Evolutionary conservation across 2,888 invertebrate species (phyloP).

Genomic region (Emmelina monodactyla): DNA sequence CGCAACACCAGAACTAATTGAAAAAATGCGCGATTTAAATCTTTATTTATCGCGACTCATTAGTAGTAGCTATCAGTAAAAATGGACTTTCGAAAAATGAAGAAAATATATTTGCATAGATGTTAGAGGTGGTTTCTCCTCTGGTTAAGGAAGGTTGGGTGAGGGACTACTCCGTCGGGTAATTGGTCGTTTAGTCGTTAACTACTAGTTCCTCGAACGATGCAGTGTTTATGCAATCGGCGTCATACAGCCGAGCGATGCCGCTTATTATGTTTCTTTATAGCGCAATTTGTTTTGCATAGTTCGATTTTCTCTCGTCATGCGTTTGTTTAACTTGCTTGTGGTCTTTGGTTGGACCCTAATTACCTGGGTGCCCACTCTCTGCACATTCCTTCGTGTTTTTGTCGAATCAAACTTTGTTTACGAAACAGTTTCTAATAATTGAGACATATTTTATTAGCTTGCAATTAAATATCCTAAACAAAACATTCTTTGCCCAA

Average conservation of each 20-base stretch:
- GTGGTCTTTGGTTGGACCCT: too few relatives aligned
- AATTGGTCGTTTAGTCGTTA: neutral
- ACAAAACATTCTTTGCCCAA: too few relatives aligned
- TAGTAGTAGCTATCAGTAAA: conserved; percentile 1
- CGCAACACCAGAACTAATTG: neutral
- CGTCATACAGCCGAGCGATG: conserved; percentile 20
- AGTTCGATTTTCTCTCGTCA: conserved; percentile 1
- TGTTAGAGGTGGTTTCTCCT: conserved; percentile 43
- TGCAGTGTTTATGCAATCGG: conserved; percentile 38
- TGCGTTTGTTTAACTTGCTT: too few relatives aligned
- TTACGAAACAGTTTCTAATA: too few relatives aligned
- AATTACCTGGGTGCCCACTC: too few relatives aligned
- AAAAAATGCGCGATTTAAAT: neutral
- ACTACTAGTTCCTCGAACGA: neutral
- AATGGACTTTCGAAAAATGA: conserved; percentile 41
- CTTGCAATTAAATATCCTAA: too few relatives aligned
- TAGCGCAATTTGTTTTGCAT: conserved; percentile 1
- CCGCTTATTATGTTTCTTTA: conserved; percentile 1
- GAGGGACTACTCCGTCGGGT: neutral
- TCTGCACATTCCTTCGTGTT: too few relatives aligned
- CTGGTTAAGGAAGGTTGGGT: conserved; percentile 50
- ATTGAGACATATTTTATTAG: too few relatives aligned
- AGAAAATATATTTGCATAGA: conserved; percentile 52
- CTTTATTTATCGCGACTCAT: too few relatives aligned
- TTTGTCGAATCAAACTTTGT: too few relatives aligned